phyloP scores from a whole-genome alignment of 2,888 invertebrate species.

The Apamea epomidion region DNA sequence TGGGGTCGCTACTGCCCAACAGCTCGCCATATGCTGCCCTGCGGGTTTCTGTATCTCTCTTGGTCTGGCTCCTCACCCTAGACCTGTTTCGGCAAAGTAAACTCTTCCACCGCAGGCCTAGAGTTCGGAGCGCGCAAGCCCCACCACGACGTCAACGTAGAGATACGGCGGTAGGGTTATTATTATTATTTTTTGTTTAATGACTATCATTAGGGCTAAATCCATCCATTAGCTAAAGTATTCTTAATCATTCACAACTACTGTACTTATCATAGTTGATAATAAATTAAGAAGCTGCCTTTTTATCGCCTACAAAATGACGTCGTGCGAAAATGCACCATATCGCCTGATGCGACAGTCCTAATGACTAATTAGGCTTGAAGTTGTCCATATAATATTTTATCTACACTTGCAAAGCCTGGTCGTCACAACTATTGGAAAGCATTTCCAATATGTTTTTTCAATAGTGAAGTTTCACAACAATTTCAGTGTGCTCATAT shows the following conservation, averaged over 20 bases:
- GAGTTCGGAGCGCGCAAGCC: too few species aligned
- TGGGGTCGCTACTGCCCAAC: too few species aligned
- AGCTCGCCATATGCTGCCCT: too few species aligned
- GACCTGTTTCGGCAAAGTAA: too few species aligned
- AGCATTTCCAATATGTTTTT: constrained; percentile 19
- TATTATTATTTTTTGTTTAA: background rate
- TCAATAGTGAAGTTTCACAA: constrained; percentile 36
- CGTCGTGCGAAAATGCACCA: constrained; percentile 3
- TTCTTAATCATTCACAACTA: constrained; percentile 1
- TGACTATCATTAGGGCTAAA: background rate
- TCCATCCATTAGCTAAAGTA: background rate
- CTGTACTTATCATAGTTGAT: background rate
- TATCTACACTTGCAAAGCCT: constrained; percentile 24
- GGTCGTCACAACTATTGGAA: constrained; percentile 18
- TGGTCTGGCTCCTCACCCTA: too few species aligned
- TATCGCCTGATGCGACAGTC: background rate
- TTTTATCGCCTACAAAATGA: constrained; percentile 2
- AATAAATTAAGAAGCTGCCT: background rate
- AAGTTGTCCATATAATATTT: background rate
- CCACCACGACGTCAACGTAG: too few species aligned
- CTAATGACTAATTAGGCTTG: background rate
- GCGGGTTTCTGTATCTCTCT: too few species aligned
- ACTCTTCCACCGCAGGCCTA: too few species aligned
- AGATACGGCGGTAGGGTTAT: too few species aligned
- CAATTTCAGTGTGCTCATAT: constrained; percentile 13